Evolutionary conservation across 2,888 invertebrate genomes (phyloP).

Genomic region (Cheilosia scutellata): DNA sequence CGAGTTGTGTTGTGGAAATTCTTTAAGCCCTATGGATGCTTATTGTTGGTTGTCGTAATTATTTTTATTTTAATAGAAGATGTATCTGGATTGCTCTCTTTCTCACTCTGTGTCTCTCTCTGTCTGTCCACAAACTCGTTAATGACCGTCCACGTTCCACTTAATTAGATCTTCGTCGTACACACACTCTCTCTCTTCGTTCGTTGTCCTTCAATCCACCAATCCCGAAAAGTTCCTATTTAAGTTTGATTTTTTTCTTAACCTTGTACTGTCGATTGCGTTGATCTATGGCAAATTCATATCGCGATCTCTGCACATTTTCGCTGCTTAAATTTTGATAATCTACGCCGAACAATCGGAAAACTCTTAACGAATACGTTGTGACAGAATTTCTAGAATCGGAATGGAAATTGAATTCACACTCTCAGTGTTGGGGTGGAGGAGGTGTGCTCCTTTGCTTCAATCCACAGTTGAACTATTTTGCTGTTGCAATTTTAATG

Average conservation of each 20-base stretch:
- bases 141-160: constrained; percentile 18
- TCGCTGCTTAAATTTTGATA: constrained; percentile 83
- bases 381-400: constrained; percentile 82
- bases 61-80: background rate
- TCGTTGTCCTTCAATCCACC: constrained; percentile 64
- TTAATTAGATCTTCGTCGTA: constrained; percentile 39
- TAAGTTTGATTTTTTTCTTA: constrained; percentile 83
- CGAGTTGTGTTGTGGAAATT: background rate
- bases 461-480: constrained; percentile 37
- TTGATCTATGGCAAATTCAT: constrained; percentile 84
- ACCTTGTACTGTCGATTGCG: constrained; percentile 84
- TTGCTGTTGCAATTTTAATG: background rate
- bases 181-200: constrained; percentile 33
- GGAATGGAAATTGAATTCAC: constrained; percentile 67
- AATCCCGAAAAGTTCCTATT: constrained; percentile 75
- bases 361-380: constrained; percentile 84
- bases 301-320: constrained; percentile 85
- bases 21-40: background rate
- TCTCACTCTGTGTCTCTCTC: background rate
- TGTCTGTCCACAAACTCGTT: constrained; percentile 12
- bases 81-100: background rate
- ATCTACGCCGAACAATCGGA: constrained; percentile 82
- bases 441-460: constrained; percentile 9
- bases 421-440: constrained; percentile 50
- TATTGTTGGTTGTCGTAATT: background rate